Conservation (phyloP, 2,888 invertebrate species). For the Slavum lentiscoides region DNA sequence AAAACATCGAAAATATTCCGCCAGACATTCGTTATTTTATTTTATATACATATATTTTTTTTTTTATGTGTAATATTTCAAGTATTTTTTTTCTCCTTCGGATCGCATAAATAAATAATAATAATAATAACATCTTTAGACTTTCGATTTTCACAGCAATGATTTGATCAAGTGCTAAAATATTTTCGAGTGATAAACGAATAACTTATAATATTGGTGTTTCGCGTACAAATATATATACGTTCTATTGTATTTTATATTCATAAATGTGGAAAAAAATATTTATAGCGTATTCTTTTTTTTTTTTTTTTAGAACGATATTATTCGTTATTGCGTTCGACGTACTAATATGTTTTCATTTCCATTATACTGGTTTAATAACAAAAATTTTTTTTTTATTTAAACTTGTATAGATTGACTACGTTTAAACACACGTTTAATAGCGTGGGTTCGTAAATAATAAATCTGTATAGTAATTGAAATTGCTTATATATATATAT, state of each 20-base stretch:
- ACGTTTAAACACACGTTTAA: background rate
- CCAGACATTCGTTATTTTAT: slow-evolving; percentile 37
- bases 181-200: slow-evolving; percentile 23
- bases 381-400: background rate
- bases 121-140: slow-evolving; percentile 28
- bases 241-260: slow-evolving; percentile 8
- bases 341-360: slow-evolving; percentile 27
- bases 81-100: slow-evolving; percentile 13
- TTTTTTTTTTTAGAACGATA: background rate
- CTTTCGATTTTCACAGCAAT: slow-evolving; percentile 23
- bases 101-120: background rate
- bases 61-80: slow-evolving; percentile 14
- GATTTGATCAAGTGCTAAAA: slow-evolving; percentile 27
- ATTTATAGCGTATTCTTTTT: background rate
- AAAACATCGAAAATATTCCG: slow-evolving; percentile 13
- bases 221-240: background rate
- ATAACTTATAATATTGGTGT: slow-evolving; percentile 15
- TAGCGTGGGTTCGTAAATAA: background rate
- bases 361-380: slow-evolving; percentile 17
- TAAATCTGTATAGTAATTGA: too few species aligned
- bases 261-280: background rate
- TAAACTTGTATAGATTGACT: background rate
- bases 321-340: background rate
- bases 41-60: too few species aligned
- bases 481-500: too few species aligned